Percentiles rank a stretch among this genome's conserved stretches.
These are phyloP conservation scores for Acrocera orbiculus DNA, from an alignment of 2,888 invertebrate genomes.

Conservation along the genomic window DNA sequence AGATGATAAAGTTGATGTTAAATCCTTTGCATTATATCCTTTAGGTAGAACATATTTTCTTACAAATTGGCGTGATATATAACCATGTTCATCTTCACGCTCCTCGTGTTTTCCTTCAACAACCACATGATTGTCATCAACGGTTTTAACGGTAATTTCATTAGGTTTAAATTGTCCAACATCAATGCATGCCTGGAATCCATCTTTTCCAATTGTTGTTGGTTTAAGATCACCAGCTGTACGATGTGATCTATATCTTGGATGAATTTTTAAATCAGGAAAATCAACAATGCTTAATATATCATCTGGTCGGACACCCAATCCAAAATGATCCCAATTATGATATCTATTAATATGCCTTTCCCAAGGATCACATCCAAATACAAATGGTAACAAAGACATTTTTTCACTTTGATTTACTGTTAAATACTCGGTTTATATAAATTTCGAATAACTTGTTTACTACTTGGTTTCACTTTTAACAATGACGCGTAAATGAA, in stretches of 20 bases:
- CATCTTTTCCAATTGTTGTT: conserved; percentile 39
- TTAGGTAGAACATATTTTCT: conserved; percentile 52
- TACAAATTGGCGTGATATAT: conserved; percentile 61
- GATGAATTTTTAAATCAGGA: neutral
- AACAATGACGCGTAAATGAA: no score
- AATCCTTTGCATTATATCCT: conserved; percentile 48
- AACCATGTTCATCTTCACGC: conserved; percentile 52
- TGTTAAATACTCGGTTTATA: no score
- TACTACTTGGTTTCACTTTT: no score
- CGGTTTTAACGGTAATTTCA: conserved; percentile 51
- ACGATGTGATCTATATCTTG: neutral
- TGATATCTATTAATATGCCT: neutral
- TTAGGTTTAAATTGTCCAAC: conserved; percentile 52
- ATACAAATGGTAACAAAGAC: neutral
- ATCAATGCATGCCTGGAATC: conserved; percentile 49
- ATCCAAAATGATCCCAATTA: neutral
- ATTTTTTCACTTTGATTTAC: no score
- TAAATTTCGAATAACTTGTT: no score
- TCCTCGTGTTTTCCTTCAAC: conserved; percentile 57
- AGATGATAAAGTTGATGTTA: conserved; percentile 59
- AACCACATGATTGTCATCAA: conserved; percentile 42
- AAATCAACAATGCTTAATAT: neutral
- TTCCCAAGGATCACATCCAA: conserved; percentile 2
- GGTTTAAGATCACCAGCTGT: neutral
- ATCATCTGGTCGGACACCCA: conserved; percentile 1